phyloP scores from a whole-genome alignment of 2,797 vertebrate genomes.

The Gymnoscopelus braueri region DNA sequence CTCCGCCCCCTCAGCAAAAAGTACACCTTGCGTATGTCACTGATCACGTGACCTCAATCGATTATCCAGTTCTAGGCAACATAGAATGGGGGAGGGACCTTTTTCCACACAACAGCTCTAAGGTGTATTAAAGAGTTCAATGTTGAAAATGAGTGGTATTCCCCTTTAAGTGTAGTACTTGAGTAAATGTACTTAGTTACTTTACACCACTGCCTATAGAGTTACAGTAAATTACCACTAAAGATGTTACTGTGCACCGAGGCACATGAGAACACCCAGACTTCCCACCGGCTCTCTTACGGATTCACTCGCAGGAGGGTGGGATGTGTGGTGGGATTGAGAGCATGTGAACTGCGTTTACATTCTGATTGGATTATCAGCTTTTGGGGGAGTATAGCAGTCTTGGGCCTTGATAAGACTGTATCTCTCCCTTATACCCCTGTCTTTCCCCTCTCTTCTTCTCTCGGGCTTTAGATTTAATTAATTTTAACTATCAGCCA shows the following conservation, averaged over 20 bases:
- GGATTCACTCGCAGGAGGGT: neutral
- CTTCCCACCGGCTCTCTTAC: neutral
- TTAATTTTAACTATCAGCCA: too few species aligned
- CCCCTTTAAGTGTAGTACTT: too few species aligned
- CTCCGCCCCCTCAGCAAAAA: too few species aligned
- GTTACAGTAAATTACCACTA: neutral
- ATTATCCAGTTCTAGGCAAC: too few species aligned
- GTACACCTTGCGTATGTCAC: too few species aligned
- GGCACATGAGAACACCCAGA: neutral
- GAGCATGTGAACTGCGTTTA: neutral
- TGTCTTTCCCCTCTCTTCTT: neutral
- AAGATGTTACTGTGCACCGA: neutral
- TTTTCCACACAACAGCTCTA: too few species aligned
- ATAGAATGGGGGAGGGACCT: too few species aligned
- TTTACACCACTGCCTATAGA: too few species aligned
- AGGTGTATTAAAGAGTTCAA: too few species aligned
- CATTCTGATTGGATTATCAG: neutral
- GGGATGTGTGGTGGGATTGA: neutral
- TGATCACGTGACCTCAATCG: too few species aligned
- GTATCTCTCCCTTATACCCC: neutral
- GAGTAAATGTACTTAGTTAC: too few species aligned
- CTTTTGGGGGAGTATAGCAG: conserved; percentile 1
- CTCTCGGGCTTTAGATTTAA: neutral
- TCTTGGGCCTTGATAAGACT: conserved; percentile 7
- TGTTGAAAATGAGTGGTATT: too few species aligned